These are phyloP conservation scores for Columba guinea DNA, from an alignment of 2,797 vertebrate species.

Conservation along the genomic window DNA sequence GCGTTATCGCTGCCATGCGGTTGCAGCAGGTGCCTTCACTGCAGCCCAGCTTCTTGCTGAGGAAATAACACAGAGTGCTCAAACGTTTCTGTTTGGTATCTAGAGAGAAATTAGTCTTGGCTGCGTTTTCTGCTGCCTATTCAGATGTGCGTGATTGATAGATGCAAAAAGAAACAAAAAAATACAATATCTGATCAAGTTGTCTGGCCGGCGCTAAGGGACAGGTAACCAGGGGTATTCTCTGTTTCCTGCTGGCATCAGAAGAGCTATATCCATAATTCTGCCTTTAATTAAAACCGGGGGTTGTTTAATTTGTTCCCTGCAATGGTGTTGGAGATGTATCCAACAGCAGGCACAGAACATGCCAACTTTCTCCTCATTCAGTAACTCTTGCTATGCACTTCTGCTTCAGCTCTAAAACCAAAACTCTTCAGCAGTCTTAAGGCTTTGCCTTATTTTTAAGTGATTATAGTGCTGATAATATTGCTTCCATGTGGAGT, in stretches of 20 bases:
- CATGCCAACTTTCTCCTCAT: neutral
- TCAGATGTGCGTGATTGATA: neutral
- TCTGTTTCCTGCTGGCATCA: neutral
- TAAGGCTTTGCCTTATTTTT: neutral
- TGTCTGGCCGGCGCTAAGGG: neutral
- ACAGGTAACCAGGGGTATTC: neutral
- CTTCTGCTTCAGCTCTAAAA: neutral
- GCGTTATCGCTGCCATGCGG: neutral
- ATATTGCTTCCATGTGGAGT: slow-evolving; percentile 33
- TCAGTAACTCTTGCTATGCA: neutral
- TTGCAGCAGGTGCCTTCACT: neutral
- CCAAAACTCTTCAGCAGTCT: neutral
- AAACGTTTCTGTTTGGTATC: neutral
- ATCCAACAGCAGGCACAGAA: neutral
- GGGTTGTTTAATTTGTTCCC: neutral
- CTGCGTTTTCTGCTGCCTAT: fast-evolving
- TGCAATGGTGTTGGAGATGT: neutral
- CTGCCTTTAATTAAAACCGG: neutral
- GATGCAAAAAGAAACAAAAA: neutral
- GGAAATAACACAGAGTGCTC: neutral
- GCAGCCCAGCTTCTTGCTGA: neutral
- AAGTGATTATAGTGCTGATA: neutral
- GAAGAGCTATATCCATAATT: neutral
- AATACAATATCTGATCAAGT: fast-evolving
- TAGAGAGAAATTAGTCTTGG: neutral